A percentile compares a stretch with the other conserved stretches of the same genome.
phyloP scores from a whole-genome alignment of 2,113 vertebrate genomes.

The Phaethon lepturus region DNA sequence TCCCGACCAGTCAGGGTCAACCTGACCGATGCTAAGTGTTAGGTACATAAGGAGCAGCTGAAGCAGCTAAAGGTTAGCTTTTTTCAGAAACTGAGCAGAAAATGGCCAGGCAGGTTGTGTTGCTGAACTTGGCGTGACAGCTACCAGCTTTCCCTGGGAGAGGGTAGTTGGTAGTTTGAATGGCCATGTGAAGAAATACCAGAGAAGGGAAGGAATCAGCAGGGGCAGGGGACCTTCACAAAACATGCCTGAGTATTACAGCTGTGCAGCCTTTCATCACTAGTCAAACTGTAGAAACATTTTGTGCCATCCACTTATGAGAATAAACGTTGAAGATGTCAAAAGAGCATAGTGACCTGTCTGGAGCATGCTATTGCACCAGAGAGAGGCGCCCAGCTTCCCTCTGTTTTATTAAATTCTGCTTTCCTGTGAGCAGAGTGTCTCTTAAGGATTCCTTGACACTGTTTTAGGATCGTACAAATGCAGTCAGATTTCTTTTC shows the following conservation, averaged over 20 bases:
- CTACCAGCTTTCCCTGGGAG: background rate
- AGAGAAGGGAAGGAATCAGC: background rate
- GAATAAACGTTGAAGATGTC: conserved; percentile 9
- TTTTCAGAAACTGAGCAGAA: background rate
- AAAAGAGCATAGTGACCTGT: background rate
- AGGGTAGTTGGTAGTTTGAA: background rate
- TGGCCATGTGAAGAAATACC: background rate
- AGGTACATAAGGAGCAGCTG: background rate
- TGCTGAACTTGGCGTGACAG: background rate
- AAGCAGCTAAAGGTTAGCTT: background rate
- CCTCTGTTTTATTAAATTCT: conserved; percentile 46
- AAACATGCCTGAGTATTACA: background rate
- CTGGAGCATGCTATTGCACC: background rate
- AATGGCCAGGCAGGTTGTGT: background rate
- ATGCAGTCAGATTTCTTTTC: conserved; percentile 26
- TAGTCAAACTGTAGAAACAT: background rate
- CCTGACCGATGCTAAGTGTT: accelerated
- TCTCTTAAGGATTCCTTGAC: background rate
- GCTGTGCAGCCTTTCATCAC: background rate
- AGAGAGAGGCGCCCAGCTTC: background rate
- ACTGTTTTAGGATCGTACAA: background rate
- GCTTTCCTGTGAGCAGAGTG: background rate
- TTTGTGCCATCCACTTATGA: background rate
- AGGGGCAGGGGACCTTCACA: background rate
- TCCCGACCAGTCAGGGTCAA: background rate